Conservation (phyloP, 1,140 invertebrate species). For the Heliothis subflexa region DNA sequence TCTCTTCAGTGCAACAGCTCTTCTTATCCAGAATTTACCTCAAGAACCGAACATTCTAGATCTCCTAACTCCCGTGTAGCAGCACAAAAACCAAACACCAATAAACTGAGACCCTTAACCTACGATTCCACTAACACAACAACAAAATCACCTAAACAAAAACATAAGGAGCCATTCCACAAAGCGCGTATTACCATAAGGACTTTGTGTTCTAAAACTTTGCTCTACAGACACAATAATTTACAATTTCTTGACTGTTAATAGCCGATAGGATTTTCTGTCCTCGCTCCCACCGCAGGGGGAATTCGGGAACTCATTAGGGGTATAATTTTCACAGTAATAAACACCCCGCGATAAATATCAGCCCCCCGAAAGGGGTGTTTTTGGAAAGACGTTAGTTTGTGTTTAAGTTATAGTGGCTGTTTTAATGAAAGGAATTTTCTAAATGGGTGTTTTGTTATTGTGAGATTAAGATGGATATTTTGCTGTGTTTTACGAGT, state of each 20-base stretch:
- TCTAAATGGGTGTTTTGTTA: not conserved
- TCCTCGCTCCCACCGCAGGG: constrained; percentile 55
- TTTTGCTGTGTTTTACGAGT: not conserved
- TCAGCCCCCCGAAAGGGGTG: constrained; percentile 65
- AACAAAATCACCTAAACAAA: constrained; percentile 48
- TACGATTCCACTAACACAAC: constrained; percentile 8
- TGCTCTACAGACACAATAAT: constrained; percentile 62
- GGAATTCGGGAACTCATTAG: constrained; percentile 81
- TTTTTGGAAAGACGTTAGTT: constrained; percentile 41
- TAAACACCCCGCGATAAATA: constrained; percentile 83
- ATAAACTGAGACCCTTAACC: not conserved
- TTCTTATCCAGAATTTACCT: not conserved
- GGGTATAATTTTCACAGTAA: constrained; percentile 83
- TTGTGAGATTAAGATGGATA: not conserved
- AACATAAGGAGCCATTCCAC: constrained; percentile 38
- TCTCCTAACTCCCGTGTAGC: not conserved
- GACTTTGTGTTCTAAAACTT: constrained; percentile 63
- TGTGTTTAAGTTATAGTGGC: constrained; percentile 24
- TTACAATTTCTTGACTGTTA: constrained; percentile 79
- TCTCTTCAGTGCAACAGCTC: not conserved
- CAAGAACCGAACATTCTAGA: not conserved
- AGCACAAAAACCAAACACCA: constrained; percentile 8
- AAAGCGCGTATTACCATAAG: constrained; percentile 71
- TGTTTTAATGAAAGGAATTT: not conserved
- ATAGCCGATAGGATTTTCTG: constrained; percentile 84